Evolutionary conservation across 1,140 invertebrate genomes (phyloP).

Genomic region (Camponotus pennsylvanicus): DNA sequence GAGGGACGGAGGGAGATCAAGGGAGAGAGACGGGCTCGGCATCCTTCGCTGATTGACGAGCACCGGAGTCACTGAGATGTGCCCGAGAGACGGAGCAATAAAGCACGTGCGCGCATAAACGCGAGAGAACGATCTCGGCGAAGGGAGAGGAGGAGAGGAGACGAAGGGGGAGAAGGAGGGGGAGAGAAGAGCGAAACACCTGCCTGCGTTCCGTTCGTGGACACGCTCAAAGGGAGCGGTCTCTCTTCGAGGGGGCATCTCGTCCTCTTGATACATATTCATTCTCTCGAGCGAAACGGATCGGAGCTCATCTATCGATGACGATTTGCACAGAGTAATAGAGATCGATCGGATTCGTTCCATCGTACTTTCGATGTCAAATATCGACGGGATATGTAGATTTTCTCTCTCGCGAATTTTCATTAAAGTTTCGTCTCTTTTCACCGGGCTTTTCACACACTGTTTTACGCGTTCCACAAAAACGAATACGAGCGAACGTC

Average conservation of each 20-base stretch:
- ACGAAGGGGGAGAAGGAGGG: neutral
- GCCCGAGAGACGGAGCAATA: conserved; percentile 80
- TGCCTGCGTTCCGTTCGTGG: conserved; percentile 73
- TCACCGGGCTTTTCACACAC: neutral
- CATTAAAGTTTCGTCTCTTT: neutral
- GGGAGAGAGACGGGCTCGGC: conserved; percentile 52
- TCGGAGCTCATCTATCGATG: conserved; percentile 24
- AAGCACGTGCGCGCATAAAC: conserved; percentile 84
- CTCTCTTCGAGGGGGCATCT: conserved; percentile 27
- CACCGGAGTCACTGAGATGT: conserved; percentile 81
- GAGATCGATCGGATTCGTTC: conserved; percentile 19
- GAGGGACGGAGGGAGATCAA: conserved; percentile 45
- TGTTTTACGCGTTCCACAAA: neutral
- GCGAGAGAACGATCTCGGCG: conserved; percentile 79
- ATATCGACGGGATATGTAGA: neutral
- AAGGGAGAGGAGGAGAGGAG: too few species aligned
- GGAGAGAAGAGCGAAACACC: conserved; percentile 74
- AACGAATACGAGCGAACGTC: too few species aligned
- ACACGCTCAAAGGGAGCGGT: conserved; percentile 44
- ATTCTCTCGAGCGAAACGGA: conserved; percentile 44
- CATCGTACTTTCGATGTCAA: neutral
- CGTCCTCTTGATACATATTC: conserved; percentile 73
- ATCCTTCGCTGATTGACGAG: conserved; percentile 84
- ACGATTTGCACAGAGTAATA: conserved; percentile 39
- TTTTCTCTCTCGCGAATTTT: neutral